Percentiles rank a stretch among this genome's conserved stretches.
These are phyloP conservation scores for Acridotheres tristis DNA, from an alignment of 2,797 vertebrate genomes.

Conservation along the genomic window DNA sequence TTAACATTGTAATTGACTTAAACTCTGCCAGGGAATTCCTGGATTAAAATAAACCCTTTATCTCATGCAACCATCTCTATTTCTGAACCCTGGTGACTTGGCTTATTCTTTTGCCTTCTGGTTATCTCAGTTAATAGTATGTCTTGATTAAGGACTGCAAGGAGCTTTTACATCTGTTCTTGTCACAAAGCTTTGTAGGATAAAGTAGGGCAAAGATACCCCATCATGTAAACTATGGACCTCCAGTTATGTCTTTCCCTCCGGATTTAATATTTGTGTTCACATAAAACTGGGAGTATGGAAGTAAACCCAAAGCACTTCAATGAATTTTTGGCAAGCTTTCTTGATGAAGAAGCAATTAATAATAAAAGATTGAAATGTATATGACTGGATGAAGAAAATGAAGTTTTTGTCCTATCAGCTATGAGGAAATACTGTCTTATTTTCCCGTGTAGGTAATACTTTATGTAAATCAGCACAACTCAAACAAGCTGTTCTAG, in stretches of 20 bases:
- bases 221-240: not conserved
- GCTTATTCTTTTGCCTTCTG: slow-evolving; percentile 32
- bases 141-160: slow-evolving; percentile 51
- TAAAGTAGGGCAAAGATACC: slow-evolving; percentile 35
- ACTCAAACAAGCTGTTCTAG: not conserved
- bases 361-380: not conserved
- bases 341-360: not conserved
- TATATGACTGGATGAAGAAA: not conserved
- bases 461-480: not conserved
- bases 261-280: not conserved
- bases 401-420: not conserved
- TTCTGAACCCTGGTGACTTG: slow-evolving; percentile 9
- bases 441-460: not conserved
- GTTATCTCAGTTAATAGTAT: slow-evolving; percentile 10
- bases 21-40: not conserved
- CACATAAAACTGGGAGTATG: not conserved
- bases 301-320: not conserved
- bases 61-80: slow-evolving; percentile 6
- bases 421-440: not conserved
- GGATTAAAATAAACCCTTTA: slow-evolving; percentile 24
- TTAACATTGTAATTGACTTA: slow-evolving; percentile 20
- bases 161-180: slow-evolving; percentile 34
- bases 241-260: not conserved
- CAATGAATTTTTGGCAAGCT: not conserved
- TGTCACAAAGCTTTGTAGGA: not conserved